Percentiles rank a stretch among this genome's conserved stretches.
Evolutionary conservation across 2,888 invertebrate species (phyloP).

Genomic region (Pseudoips prasinana): DNA sequence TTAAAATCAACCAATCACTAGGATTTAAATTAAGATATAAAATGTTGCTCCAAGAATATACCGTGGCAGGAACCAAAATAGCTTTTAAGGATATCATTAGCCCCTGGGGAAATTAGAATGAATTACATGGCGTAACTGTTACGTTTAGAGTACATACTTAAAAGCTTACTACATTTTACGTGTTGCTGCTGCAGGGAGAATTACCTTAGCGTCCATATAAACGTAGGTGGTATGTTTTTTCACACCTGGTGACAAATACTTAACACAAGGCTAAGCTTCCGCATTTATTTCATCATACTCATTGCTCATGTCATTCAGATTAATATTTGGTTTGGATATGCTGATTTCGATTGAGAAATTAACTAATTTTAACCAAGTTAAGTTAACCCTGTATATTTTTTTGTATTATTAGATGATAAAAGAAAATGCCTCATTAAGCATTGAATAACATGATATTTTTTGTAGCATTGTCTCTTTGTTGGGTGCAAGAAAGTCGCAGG

Average conservation of each 20-base stretch:
- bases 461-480: no score
- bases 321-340: no score
- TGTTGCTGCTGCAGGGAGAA: slow-evolving; percentile 18
- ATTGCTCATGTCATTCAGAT: slow-evolving; percentile 10
- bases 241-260: slow-evolving; percentile 15
- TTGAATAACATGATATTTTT: no score
- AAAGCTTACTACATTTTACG: slow-evolving; percentile 23
- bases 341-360: no score
- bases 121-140: slow-evolving; percentile 51
- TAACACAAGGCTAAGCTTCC: background rate
- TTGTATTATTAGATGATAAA: no score
- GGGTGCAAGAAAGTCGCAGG: no score
- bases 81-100: slow-evolving; percentile 65
- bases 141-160: slow-evolving; percentile 31
- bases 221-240: slow-evolving; percentile 6
- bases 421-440: no score
- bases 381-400: no score
- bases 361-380: no score
- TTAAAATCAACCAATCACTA: no score
- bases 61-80: slow-evolving; percentile 58
- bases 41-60: no score
- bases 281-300: slow-evolving; percentile 11
- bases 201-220: slow-evolving; percentile 17
- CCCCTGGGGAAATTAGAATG: slow-evolving; percentile 71
- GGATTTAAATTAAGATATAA: no score